Percentiles rank a stretch among this genome's conserved stretches.
Conservation (phyloP, 2,113 vertebrate species). For the Oreocharis arfaki region DNA sequence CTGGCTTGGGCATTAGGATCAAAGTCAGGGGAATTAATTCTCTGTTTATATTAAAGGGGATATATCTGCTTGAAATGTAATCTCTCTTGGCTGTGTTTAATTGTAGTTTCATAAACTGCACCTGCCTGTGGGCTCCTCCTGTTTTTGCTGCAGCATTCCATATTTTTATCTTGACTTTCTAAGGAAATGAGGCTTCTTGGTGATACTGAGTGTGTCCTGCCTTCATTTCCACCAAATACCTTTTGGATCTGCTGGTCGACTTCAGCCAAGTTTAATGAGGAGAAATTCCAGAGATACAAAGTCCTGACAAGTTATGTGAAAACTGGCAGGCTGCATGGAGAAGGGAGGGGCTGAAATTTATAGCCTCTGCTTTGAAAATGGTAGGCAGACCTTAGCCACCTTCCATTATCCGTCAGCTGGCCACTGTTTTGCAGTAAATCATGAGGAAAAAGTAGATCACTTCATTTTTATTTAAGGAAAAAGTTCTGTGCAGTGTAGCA, state of each 20-base stretch:
- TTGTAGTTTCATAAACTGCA: constrained; percentile 22
- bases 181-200: constrained; percentile 31
- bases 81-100: constrained; percentile 23
- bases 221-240: neutral
- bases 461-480: neutral
- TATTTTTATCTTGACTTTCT: constrained; percentile 49
- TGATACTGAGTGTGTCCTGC: neutral
- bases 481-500: neutral
- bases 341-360: neutral
- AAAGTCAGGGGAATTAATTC: constrained; percentile 11
- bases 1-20: neutral
- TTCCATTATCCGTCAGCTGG: neutral
- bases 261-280: neutral
- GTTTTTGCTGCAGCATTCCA: neutral
- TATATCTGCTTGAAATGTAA: constrained; percentile 30
- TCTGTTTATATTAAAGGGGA: constrained; percentile 22
- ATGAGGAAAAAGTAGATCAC: neutral
- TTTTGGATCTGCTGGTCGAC: neutral
- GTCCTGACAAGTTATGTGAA: neutral
- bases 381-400: neutral
- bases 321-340: neutral
- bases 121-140: constrained; percentile 26
- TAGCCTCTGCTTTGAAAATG: neutral
- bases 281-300: constrained; percentile 7
- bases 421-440: constrained; percentile 10